Conservation (phyloP, 2,113 vertebrate species). For the Saccopteryx leptura region DNA sequence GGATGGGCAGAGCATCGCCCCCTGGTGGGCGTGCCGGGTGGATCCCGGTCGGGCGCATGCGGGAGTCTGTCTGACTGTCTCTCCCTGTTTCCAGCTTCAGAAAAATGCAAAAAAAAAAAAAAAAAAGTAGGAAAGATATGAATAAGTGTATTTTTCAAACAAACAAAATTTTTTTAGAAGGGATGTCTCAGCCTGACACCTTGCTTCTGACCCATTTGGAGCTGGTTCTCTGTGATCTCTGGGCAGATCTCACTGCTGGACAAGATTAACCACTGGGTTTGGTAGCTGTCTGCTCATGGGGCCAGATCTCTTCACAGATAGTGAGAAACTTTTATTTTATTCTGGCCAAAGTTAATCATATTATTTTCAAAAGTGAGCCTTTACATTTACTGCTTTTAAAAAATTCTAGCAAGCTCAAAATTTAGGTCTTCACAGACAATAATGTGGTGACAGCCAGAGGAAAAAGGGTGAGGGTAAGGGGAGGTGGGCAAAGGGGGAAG, state of each 20-base stretch:
- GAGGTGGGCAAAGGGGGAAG: no score
- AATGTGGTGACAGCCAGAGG: no score
- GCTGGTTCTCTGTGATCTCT: not conserved
- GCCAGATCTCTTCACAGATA: slow-evolving; percentile 37
- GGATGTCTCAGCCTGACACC: not conserved
- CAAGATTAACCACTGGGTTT: not conserved
- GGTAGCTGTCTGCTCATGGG: not conserved
- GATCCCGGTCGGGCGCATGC: no score
- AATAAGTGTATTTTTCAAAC: not conserved
- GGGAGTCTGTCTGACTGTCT: no score
- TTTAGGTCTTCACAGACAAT: not conserved
- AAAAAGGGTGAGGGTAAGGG: no score
- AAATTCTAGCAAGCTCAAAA: not conserved
- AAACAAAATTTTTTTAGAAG: not conserved
- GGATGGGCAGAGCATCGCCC: no score
- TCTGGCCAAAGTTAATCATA: slow-evolving; percentile 38
- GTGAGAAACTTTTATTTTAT: slow-evolving; percentile 7
- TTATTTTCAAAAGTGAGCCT: not conserved
- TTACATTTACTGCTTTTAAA: not conserved
- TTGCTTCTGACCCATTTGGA: slow-evolving; percentile 2
- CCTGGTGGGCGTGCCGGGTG: no score
- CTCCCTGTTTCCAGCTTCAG: no score
- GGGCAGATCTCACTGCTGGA: not conserved
- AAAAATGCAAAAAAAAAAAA: no score
- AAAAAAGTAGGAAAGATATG: slow-evolving; percentile 12